These are phyloP conservation scores for Actias luna DNA, from an alignment of 2,888 invertebrate genomes.

Conservation along the genomic window DNA sequence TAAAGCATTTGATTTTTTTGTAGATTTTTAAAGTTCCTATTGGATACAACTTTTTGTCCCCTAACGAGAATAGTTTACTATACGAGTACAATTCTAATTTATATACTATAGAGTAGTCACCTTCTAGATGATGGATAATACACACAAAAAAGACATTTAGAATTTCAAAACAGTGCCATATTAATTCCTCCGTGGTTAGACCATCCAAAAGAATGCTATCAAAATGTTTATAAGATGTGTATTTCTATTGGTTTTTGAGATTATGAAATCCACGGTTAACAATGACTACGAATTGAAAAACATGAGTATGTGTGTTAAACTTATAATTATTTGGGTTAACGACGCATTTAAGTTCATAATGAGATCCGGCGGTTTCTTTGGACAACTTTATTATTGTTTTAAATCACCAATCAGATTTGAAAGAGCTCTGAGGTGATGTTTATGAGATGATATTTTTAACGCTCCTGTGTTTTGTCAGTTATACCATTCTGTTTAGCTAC, in stretches of 20 bases:
- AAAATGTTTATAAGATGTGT: not conserved
- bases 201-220: not conserved
- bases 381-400: constrained; percentile 30
- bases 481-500: not conserved
- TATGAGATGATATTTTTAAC: constrained; percentile 24
- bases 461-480: constrained; percentile 11
- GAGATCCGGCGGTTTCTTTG: constrained; percentile 23
- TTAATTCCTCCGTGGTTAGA: not conserved
- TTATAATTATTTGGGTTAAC: constrained; percentile 28
- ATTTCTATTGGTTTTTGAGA: not conserved
- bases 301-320: not conserved
- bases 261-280: not conserved
- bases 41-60: too few relatives aligned
- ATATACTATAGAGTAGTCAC: not conserved
- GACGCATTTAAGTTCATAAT: constrained; percentile 23
- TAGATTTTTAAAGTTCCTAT: too few relatives aligned
- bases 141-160: not conserved
- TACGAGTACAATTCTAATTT: too few relatives aligned
- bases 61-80: not conserved
- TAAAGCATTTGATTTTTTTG: too few relatives aligned
- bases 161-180: not conserved
- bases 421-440: constrained; percentile 18
- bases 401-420: constrained; percentile 29
- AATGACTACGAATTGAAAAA: not conserved
- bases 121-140: too few relatives aligned